These are phyloP conservation scores for Clarias macrocephalus DNA, from an alignment of 2,113 vertebrate genomes.

Conservation along the genomic window DNA sequence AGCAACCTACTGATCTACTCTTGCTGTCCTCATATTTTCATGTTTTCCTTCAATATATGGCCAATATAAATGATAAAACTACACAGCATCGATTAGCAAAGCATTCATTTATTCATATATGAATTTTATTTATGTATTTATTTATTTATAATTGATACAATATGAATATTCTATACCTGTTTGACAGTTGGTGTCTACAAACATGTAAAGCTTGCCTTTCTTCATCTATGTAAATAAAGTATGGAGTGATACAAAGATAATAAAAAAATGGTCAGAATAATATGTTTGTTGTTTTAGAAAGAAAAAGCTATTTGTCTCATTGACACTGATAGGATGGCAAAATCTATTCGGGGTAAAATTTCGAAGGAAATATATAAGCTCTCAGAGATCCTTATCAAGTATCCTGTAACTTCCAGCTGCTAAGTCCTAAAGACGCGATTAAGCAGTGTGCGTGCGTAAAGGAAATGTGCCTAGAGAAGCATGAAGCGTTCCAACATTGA, in stretches of 20 bases:
- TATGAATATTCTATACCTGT: neutral
- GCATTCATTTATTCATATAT: no score
- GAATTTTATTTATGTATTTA: neutral
- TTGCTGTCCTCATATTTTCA: neutral
- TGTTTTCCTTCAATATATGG: neutral
- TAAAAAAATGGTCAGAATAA: neutral
- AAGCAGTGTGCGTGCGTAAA: neutral
- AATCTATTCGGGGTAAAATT: slow-evolving; percentile 28
- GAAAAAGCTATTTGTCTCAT: neutral
- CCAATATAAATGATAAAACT: neutral
- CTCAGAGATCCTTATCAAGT: neutral
- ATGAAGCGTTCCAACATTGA: neutral
- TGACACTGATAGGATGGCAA: neutral
- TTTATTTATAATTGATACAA: neutral
- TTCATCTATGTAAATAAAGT: neutral
- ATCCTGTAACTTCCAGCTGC: slow-evolving; percentile 9
- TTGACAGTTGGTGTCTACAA: neutral
- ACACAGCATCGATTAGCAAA: no score
- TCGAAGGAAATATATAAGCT: neutral
- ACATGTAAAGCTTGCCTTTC: neutral
- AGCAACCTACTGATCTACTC: neutral
- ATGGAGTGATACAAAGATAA: neutral
- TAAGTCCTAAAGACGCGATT: neutral
- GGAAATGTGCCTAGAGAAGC: slow-evolving; percentile 3
- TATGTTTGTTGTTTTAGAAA: neutral